Base-by-base conservation (phyloP, 2,113 vertebrate genomes). In the Phasianus colchicus region DNA sequence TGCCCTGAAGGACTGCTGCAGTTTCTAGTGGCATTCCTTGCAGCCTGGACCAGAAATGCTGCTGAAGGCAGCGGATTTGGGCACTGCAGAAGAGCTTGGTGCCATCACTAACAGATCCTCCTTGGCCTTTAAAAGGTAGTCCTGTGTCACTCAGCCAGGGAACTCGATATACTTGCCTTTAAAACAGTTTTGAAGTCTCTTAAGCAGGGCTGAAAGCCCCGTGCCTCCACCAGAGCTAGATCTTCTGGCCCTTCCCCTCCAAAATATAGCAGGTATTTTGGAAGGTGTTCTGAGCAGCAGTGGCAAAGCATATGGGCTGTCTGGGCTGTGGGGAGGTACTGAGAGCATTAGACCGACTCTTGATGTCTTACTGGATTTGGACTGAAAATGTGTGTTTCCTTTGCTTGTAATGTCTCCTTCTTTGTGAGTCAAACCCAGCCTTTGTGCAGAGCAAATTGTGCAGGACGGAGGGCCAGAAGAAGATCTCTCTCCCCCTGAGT, bases 361-460 rank as follows among this genome's bases (percentile, higher is more conserved):
- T 89, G 82, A 70, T 0, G 0, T 74, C 69, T 83, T 83, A 43
- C 87, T 66, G 38, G 60, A 50, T 83, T 86, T 93, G 50, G 64
- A 38, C 75, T 91, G 34, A 74, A 80, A 77, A 89, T 48, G 25
- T 63, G 34, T 34, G 29, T 67, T 87, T 86, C 57, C 50, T 95
- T 66, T 83, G 57, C 85, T 86, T 73, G 45, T 85, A 86, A 55
- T 34, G 58, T 88, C 18, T 63, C 7, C 67, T 89, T 77, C 85
- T 94, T 81, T 84, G 86, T 90, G 88, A 93, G 73, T 74, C 87
- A 93, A 92, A 85, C 40, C 30, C 42, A 55, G 64, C 42, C 89
- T 88, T 91, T 92, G 60, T 88, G 87, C 77, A 67, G 22, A 83
- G 87, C 72, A 89, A 87, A 95, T 75, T 67, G 60, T 77, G 55